phyloP scores from a whole-genome alignment of 2,888 invertebrate genomes.

The Eristalis tenax region DNA sequence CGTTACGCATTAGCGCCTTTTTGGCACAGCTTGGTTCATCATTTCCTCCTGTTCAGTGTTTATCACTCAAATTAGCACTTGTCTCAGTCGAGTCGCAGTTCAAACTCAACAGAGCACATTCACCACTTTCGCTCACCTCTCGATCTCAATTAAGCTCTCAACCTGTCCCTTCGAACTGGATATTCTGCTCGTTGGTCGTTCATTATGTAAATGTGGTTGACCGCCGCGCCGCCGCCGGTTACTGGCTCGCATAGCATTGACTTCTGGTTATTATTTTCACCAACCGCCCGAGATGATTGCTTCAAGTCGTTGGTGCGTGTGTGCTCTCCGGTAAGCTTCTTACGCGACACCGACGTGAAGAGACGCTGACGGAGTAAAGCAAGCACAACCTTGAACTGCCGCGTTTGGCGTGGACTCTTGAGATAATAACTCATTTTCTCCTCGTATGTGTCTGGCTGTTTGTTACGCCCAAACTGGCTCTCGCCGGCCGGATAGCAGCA shows the following conservation, averaged over 20 bases:
- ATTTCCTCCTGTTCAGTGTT: neutral
- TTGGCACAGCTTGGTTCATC: neutral
- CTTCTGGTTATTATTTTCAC: slow-evolving; percentile 2
- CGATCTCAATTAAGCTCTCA: neutral
- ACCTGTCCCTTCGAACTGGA: neutral
- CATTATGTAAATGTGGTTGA: slow-evolving; percentile 2
- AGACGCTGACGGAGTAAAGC: neutral
- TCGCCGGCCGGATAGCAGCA: neutral
- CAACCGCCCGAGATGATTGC: neutral
- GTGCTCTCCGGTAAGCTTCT: neutral
- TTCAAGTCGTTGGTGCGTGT: neutral
- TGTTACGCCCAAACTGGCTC: neutral
- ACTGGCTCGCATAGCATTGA: neutral
- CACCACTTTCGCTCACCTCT: neutral
- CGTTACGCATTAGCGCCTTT: no score
- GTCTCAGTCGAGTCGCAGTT: neutral
- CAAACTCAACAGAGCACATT: neutral
- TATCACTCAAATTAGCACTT: neutral
- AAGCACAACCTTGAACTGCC: slow-evolving; percentile 17
- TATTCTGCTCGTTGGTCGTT: neutral
- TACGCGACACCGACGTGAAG: neutral
- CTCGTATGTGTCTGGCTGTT: neutral
- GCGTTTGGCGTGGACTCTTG: neutral
- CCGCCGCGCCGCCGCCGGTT: neutral
- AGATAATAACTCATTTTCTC: neutral